Base-by-base conservation (phyloP, 2,113 vertebrate genomes). In the Paratilapia polleni region DNA sequence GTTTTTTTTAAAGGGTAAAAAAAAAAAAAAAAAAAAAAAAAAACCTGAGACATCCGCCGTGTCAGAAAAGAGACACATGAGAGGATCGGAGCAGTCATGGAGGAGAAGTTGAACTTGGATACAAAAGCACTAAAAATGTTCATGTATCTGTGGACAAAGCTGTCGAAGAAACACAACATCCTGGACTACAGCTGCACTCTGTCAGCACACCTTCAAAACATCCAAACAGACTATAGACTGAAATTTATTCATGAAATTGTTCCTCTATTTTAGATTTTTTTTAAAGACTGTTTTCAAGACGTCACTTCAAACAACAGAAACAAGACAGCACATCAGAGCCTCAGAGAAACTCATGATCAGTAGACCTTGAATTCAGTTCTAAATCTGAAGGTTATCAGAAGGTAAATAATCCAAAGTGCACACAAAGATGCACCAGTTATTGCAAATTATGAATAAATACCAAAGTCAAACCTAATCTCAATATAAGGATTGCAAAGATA, bases 291-390 rank as follows among this genome's bases (percentile, higher is more conserved):
- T 5, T 36, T 36, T 36, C 8, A 49, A 4, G 26, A 28, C 38
- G 3, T 11, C 2, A 41, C 64, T 28, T 68, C 22, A 49, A 49
- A 68, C 64, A 49, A 4, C 28, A 24, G 47, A 19, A 70, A 19
- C 22, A 49, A 70, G 15, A 19, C 31, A 3, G 10, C 31, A 36
- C 60, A 34, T 61, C 9, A 20, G 9, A 7, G 15, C 47, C 47
- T 49, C 14, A 17, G 47, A 19, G 47, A 14, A 52, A 7, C 43
- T 15, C 13, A 47, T 47, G 11, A 43, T 13, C 41, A 13, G 41
- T 43, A 14, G 3, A 13, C 41, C 12, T 1, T 43, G 19, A 70
- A 0, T 62, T 63, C 5, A 70, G 0, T 62, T 63, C 5, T 7
- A n/a, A 19, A 4, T 20, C 5, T 49, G 5, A 4, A 47, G 43